These are phyloP conservation scores for Seira musarum DNA, from an alignment of 2,888 invertebrate genomes.

Conservation along the genomic window DNA sequence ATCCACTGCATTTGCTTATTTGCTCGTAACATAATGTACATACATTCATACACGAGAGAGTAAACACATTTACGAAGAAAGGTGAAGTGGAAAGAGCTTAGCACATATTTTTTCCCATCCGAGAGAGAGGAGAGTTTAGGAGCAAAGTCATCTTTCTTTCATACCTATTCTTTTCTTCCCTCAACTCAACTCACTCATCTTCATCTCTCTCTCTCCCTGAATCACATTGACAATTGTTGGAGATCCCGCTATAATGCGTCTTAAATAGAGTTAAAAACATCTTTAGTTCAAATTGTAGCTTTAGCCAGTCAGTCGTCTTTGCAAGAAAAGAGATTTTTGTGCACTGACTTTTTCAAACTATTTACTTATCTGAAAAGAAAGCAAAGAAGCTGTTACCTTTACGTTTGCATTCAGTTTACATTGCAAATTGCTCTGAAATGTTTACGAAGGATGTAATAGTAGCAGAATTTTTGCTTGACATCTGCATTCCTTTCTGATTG, in stretches of 20 bases:
- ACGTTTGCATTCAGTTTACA: too few species aligned
- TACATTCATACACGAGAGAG: slow-evolving; percentile 11
- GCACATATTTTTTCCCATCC: slow-evolving; percentile 44
- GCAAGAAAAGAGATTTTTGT: neutral
- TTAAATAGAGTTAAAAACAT: slow-evolving; percentile 24
- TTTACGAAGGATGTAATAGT: too few species aligned
- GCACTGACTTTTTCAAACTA: neutral
- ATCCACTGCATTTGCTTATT: neutral
- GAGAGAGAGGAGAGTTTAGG: slow-evolving; percentile 15
- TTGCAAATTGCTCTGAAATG: too few species aligned
- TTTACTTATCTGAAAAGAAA: neutral
- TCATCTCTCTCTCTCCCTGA: slow-evolving; percentile 28
- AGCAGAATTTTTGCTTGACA: slow-evolving; percentile 16
- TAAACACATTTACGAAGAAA: slow-evolving; percentile 33
- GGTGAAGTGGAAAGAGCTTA: slow-evolving; percentile 58
- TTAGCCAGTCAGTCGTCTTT: neutral
- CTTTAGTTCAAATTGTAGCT: slow-evolving; percentile 15
- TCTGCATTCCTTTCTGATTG: slow-evolving; percentile 45
- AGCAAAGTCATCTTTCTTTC: slow-evolving; percentile 21
- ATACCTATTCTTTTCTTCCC: slow-evolving; percentile 29
- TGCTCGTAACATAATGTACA: neutral
- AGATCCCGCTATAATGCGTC: slow-evolving; percentile 59
- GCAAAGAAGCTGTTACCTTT: neutral
- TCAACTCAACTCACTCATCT: slow-evolving; percentile 7
- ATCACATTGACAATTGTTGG: slow-evolving; percentile 47